Base-by-base conservation (phyloP, 2,797 vertebrate species). In the Falco naumanni region DNA sequence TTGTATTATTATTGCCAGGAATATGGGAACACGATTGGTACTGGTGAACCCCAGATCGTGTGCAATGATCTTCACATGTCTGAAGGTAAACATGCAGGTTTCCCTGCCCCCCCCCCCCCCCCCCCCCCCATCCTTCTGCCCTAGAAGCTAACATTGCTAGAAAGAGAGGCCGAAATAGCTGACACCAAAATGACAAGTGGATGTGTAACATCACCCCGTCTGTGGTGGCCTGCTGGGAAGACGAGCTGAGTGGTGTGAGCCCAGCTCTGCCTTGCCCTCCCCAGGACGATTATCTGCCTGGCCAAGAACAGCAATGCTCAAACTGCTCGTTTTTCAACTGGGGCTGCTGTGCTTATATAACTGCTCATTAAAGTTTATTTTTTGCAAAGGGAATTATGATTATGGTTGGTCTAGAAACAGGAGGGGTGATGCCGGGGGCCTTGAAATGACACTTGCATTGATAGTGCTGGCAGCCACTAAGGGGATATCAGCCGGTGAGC, bases 171-270 rank as follows among this genome's bases (percentile, higher is more conserved):
- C 0, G 0, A 61, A 70, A 68, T 24, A 61, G 37, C 85, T 78
- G 76, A n/a, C 68, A 77, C 53, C 54, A 33, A 43, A 57, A 66
- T 43, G 83, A 75, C 65, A 68, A 60, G 29, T 33, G 45, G 48
- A 3, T 64, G 29, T 43, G 60, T 68, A 83, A 87, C 4, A 15
- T 72, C 33, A 54, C 47, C 76, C 37, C 5, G 8, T 41, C 39
- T 41, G 81, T 48, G 10, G 11, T 4, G 6, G 48, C 48, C 74
- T 26, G 26, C 39, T 7, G 9, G 57, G 86, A 69, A 61, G 34
- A 13, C 0, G 10, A 75, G 54, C 4, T 0, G 3, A 59, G 53
- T 8, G 19, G 31, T 8, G 9, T 15, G 33, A 89, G 39, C 29
- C 56, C 21, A 50, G 24, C 31, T 54, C 65, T 91, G 69, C 63